Percentiles rank a stretch among this genome's conserved stretches.
phyloP scores from a whole-genome alignment of 2,888 invertebrate genomes.

The Julus scanicus region DNA sequence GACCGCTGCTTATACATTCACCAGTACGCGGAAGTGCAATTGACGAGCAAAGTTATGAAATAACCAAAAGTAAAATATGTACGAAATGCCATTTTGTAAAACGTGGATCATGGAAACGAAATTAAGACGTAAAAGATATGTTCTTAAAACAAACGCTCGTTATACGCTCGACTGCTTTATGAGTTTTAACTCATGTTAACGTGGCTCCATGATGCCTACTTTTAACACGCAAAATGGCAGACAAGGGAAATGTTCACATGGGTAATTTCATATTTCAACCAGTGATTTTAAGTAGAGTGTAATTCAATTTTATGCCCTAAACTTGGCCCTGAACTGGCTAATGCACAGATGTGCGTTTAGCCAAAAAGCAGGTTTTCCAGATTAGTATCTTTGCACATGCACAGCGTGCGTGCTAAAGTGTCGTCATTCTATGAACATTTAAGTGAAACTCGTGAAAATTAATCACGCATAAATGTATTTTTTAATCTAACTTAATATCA shows the following conservation, averaged over 20 bases:
- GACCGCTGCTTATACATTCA: conserved; percentile 17
- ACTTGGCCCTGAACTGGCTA: not conserved
- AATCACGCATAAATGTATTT: not conserved
- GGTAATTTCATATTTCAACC: not conserved
- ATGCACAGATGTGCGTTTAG: not conserved
- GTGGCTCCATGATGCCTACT: not conserved
- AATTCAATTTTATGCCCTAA: not conserved
- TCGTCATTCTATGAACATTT: not conserved
- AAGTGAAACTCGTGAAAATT: not conserved
- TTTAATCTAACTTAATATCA: not conserved
- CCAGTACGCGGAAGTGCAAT: not conserved
- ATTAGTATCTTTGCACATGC: not conserved
- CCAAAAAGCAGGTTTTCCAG: not conserved
- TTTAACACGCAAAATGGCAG: not conserved
- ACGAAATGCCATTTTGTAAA: not conserved
- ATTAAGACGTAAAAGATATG: conserved; percentile 12
- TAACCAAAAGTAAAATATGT: not conserved
- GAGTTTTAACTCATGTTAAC: not conserved
- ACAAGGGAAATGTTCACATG: not conserved
- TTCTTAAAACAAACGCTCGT: not conserved
- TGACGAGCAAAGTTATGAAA: not conserved
- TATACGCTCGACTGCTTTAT: not conserved
- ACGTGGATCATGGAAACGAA: not conserved
- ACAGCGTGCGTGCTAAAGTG: not conserved
- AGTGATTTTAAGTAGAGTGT: not conserved